Conservation (phyloP, 1,140 invertebrate genomes). For the Macrosteles quadrilineatus region DNA sequence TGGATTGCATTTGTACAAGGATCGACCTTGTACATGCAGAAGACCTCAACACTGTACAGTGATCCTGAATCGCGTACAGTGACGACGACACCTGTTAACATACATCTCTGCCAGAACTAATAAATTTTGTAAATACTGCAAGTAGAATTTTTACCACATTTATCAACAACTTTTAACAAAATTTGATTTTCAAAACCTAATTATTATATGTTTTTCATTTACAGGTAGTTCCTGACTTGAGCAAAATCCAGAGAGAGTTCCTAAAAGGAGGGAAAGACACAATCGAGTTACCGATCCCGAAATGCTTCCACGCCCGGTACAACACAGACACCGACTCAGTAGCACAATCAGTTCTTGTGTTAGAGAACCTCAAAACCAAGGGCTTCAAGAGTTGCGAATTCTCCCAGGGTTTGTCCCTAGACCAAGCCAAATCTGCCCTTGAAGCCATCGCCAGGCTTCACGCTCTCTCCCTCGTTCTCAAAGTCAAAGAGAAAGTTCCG, state of each 20-base stretch:
- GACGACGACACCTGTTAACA: too few species aligned
- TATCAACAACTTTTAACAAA: too few species aligned
- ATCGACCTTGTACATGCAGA: too few species aligned
- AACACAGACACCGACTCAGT: conserved; percentile 55
- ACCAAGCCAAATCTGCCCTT: conserved; percentile 65
- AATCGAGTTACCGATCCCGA: conserved; percentile 60
- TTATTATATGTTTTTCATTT: too few species aligned
- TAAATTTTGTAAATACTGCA: too few species aligned
- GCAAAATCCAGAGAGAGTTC: conserved; percentile 55
- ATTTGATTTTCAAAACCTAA: too few species aligned
- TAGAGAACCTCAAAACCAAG: conserved; percentile 59
- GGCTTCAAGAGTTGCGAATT: conserved; percentile 62
- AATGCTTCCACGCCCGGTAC: conserved; percentile 66
- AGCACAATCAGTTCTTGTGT: conserved; percentile 63
- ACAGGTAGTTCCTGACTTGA: conserved; percentile 65
- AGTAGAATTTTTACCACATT: too few species aligned
- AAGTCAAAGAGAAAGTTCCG: conserved; percentile 59
- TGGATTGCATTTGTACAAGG: too few species aligned
- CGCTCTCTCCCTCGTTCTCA: conserved; percentile 66
- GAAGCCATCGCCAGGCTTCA: conserved; percentile 70
- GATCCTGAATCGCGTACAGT: too few species aligned
- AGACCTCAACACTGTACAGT: too few species aligned
- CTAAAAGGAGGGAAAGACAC: conserved; percentile 42
- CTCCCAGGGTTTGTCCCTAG: conserved; percentile 64
- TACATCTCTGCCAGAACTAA: too few species aligned